Evolutionary conservation across 1,140 invertebrate genomes (phyloP), one percentile per base, ranked within the genome.

Genomic region (Pentalonia nigronervosa): DNA sequence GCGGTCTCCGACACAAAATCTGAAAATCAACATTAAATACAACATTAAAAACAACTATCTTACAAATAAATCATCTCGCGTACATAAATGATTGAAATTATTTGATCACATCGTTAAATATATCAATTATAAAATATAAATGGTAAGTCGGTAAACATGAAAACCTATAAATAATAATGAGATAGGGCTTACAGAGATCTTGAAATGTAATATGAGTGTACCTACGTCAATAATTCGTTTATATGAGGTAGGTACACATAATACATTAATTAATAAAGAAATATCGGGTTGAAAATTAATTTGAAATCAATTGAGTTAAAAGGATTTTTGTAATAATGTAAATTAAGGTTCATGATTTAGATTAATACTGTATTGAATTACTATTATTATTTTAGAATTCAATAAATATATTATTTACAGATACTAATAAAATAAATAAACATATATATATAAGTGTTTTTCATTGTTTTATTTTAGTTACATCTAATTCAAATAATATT

Each of bases 1-100:
- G 94, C 97, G 96, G 95, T 99, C 98, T 8, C 98, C 98, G 11
- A 99, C 98, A 95, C 98, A 99, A 96, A 99, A 99, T 96, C 98
- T 99, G 96, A 3, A 95, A 96, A 94, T 93, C 95, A 94, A 56
- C 17, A 36, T 34, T 53, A 41, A 83, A 83, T 67, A 67, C 60
- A 67, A 67, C 21, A 67, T 67, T n/a, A 67, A 67, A 67, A 9
- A 20, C 60, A 67, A n/a, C 30, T n/a, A 11, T n/a, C 21, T 67
- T 11, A 30, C 9, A 67, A n/a, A 67, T 67, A 30, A 67, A 67
- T 67, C 30, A 4, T 20, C 14, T 67, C 23, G 6, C n/a, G 30
- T 30, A n/a, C 60, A 17, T 67, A n/a, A n/a, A n/a, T 14, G 14
- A 67, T 67, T n/a, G n/a, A 17, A 17, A 60, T 30, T n/a, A 60